Conservation (phyloP, 1,140 invertebrate genomes). For the Anagrus nilaparvatae region DNA sequence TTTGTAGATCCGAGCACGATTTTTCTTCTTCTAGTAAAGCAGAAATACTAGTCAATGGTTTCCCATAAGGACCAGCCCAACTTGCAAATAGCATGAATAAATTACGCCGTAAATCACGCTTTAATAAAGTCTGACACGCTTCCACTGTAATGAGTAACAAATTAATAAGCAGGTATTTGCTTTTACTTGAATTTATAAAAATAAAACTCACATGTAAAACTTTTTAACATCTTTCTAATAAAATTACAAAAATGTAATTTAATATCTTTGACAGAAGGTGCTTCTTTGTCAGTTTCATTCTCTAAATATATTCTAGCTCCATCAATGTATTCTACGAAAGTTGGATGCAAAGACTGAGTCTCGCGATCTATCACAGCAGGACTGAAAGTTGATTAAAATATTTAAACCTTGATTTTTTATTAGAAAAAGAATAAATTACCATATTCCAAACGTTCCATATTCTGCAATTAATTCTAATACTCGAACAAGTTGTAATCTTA, state of each 20-base stretch:
- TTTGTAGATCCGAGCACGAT: conserved; percentile 52
- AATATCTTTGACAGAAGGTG: conserved; percentile 66
- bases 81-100: conserved; percentile 86
- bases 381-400: no score
- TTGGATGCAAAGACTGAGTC: conserved; percentile 70
- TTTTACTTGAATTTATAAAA: conserved; percentile 1
- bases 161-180: not conserved
- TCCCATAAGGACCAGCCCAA: conserved; percentile 82
- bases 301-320: conserved; percentile 85
- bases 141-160: conserved; percentile 59
- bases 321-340: conserved; percentile 91
- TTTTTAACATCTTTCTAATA: conserved; percentile 85
- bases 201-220: conserved; percentile 69
- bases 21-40: conserved; percentile 34
- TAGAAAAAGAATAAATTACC: conserved; percentile 43
- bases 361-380: conserved; percentile 74
- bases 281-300: conserved; percentile 82
- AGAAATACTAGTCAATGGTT: conserved; percentile 37
- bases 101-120: conserved; percentile 74
- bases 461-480: conserved; percentile 88
- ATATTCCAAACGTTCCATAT: conserved; percentile 82
- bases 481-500: conserved; percentile 83
- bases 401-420: not conserved
- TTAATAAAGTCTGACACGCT: conserved; percentile 71
- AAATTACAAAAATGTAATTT: conserved; percentile 92